phyloP scores from a whole-genome alignment of 2,888 invertebrate genomes.

The Lumbricus terrestris region DNA sequence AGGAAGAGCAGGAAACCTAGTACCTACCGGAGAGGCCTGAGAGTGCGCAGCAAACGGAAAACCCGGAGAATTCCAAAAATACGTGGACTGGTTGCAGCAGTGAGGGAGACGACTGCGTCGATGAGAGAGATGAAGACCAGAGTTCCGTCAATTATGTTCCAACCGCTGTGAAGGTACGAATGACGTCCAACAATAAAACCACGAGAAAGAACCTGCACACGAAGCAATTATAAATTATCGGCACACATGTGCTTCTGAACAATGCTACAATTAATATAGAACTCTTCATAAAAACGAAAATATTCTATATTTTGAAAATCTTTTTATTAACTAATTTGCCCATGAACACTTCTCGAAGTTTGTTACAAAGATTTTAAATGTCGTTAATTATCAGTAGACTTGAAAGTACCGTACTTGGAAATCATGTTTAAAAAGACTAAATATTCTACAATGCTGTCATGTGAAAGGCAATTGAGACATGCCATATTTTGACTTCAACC shows the following conservation, averaged over 20 bases:
- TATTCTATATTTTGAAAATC: constrained; percentile 12
- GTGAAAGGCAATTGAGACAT: too few species aligned
- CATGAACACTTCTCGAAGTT: too few species aligned
- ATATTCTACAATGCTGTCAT: too few species aligned
- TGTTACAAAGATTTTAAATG: too few species aligned
- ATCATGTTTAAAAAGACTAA: too few species aligned
- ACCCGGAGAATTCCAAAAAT: constrained; percentile 98
- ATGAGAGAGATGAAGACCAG: constrained; percentile 95
- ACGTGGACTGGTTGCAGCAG: constrained; percentile 85
- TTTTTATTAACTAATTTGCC: too few species aligned
- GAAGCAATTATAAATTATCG: not conserved
- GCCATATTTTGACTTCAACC: too few species aligned
- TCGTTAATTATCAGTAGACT: too few species aligned
- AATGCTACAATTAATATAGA: not conserved
- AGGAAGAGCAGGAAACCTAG: not conserved
- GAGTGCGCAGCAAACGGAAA: constrained; percentile 89
- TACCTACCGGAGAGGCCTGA: constrained; percentile 76
- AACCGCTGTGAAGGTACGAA: constrained; percentile 96
- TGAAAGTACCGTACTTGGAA: too few species aligned
- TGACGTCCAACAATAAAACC: constrained; percentile 92
- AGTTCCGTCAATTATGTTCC: constrained; percentile 99
- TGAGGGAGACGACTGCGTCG: constrained; percentile 89
- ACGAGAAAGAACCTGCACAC: constrained; percentile 80
- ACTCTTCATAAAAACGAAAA: not conserved
- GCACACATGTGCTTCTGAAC: not conserved